phyloP scores from a whole-genome alignment of 2,888 invertebrate genomes.

The Acholoe squamosa region DNA sequence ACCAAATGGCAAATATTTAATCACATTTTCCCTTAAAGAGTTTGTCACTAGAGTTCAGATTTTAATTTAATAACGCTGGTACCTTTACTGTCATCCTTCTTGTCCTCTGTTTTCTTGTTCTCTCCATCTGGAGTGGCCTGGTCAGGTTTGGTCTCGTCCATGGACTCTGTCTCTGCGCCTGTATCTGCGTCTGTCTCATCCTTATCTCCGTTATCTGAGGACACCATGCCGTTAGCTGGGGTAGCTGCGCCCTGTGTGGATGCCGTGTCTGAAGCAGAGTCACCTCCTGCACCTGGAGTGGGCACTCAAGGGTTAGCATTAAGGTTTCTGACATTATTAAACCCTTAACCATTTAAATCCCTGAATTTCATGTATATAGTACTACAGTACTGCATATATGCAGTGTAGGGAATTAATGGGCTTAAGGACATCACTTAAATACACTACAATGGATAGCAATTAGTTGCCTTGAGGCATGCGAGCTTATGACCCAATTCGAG shows the following conservation, averaged over 20 bases:
- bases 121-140: constrained; percentile 57
- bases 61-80: neutral
- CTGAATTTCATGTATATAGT: no score
- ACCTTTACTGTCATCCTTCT: constrained; percentile 67
- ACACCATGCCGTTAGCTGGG: constrained; percentile 61
- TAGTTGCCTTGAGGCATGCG: no score
- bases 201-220: constrained; percentile 60
- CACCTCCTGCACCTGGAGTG: constrained; percentile 64
- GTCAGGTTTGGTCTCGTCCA: constrained; percentile 62
- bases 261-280: constrained; percentile 72
- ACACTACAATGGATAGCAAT: no score
- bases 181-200: constrained; percentile 67
- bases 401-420: no score
- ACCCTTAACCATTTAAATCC: no score
- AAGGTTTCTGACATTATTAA: no score
- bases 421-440: no score
- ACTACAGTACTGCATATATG: no score
- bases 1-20: no score
- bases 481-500: no score
- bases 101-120: constrained; percentile 38
- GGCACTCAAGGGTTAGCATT: neutral
- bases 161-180: constrained; percentile 20
- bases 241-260: constrained; percentile 46
- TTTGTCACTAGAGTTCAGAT: no score
- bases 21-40: no score